Percentiles rank a stretch among this genome's conserved stretches.
These are phyloP conservation scores for Tachysurus vachellii DNA, from an alignment of 2,113 vertebrate species.

Conservation along the genomic window DNA sequence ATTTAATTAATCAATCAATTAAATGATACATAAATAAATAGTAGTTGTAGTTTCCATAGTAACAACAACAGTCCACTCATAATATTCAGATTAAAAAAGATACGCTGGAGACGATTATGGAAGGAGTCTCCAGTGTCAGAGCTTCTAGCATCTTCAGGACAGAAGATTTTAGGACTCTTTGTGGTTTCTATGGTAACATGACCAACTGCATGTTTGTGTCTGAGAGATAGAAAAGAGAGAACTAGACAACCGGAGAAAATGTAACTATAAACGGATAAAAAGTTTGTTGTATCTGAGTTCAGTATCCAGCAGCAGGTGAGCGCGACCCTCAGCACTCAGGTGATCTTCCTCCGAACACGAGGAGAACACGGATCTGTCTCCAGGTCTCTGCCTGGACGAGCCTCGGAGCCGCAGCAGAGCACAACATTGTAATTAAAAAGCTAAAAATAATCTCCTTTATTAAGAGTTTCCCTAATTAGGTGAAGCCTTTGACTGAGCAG, in stretches of 20 bases:
- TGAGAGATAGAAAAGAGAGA: not conserved
- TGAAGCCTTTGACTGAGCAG: not conserved
- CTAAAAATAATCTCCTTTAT: conserved; percentile 27
- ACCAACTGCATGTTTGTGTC: not conserved
- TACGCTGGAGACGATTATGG: not conserved
- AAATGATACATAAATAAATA: too few relatives aligned
- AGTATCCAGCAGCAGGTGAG: not conserved
- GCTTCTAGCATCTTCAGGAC: not conserved
- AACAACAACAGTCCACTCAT: too few relatives aligned
- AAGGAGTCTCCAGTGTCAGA: not conserved
- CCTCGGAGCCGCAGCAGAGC: not conserved
- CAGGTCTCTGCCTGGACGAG: not conserved
- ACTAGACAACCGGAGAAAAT: not conserved
- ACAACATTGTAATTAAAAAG: not conserved
- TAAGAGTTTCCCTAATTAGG: conserved; percentile 6
- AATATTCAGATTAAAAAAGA: too few relatives aligned
- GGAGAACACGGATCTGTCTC: too few relatives aligned
- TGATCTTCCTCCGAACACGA: not conserved
- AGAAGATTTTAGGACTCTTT: not conserved
- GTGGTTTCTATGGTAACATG: not conserved
- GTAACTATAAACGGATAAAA: not conserved
- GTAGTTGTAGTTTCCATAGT: too few relatives aligned
- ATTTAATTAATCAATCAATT: too few relatives aligned
- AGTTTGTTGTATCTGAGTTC: not conserved
- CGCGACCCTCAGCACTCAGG: not conserved